Evolutionary conservation across 2,888 invertebrate species (phyloP).

Genomic region (Glyphotaelius pellucidus): DNA sequence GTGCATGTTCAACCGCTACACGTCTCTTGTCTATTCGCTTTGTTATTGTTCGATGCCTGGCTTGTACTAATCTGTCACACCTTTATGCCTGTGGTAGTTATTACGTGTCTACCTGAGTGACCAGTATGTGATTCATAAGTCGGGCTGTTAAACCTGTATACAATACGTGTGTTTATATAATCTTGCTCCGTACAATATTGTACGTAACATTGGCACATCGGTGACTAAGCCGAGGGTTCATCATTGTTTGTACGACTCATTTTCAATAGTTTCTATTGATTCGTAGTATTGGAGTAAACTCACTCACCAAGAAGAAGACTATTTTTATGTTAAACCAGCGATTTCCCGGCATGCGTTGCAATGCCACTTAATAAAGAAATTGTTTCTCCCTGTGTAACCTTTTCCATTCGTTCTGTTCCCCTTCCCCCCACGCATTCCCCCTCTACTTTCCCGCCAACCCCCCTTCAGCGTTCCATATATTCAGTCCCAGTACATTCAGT

Average conservation of each 20-base stretch:
- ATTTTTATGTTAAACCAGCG: too few relatives aligned
- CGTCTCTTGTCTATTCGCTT: background rate
- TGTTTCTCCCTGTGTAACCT: too few relatives aligned
- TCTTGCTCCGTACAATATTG: background rate
- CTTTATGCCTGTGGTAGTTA: background rate
- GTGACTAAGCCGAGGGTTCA: background rate
- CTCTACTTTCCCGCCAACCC: too few relatives aligned
- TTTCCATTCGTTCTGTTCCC: too few relatives aligned
- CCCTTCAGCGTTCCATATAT: too few relatives aligned
- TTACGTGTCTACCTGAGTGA: background rate
- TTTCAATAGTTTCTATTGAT: background rate
- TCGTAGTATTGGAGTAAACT: background rate
- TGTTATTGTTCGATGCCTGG: too few relatives aligned
- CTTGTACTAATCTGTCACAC: background rate
- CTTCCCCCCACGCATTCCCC: too few relatives aligned
- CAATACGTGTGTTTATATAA: background rate
- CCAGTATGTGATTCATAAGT: background rate
- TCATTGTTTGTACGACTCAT: background rate
- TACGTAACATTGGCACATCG: background rate
- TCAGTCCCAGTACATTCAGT: too few relatives aligned
- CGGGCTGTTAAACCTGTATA: background rate
- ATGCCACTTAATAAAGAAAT: too few relatives aligned
- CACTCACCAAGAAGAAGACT: background rate
- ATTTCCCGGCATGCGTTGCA: too few relatives aligned
- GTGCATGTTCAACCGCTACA: background rate